These are phyloP conservation scores for Elmis aenea DNA, from an alignment of 2,888 invertebrate genomes.

Conservation along the genomic window DNA sequence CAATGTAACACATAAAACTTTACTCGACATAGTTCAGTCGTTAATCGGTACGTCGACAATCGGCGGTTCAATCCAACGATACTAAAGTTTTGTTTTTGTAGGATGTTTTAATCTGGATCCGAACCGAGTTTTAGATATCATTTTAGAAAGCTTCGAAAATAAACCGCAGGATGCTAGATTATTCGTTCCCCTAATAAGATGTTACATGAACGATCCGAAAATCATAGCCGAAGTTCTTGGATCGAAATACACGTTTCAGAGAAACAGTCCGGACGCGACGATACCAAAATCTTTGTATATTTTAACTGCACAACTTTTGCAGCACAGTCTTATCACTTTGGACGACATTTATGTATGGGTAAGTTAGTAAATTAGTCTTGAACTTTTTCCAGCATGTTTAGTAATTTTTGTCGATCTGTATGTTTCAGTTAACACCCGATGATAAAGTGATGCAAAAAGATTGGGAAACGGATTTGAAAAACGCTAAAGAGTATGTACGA, in stretches of 20 bases:
- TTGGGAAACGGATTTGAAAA: constrained; percentile 75
- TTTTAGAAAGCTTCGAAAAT: constrained; percentile 94
- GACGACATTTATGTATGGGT: constrained; percentile 91
- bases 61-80: constrained; percentile 1
- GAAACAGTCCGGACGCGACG: constrained; percentile 58
- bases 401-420: neutral
- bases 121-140: constrained; percentile 92
- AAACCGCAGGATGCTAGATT: constrained; percentile 71
- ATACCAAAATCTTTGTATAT: constrained; percentile 83
- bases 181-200: constrained; percentile 80
- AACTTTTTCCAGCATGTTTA: neutral
- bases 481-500: constrained; percentile 82
- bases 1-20: constrained; percentile 59
- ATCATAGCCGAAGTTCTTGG: constrained; percentile 93
- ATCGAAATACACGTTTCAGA: constrained; percentile 76
- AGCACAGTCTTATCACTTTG: constrained; percentile 78
- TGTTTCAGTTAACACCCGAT: constrained; percentile 70
- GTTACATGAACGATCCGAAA: constrained; percentile 82
- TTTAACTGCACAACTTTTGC: constrained; percentile 84
- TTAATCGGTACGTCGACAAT: constrained; percentile 91
- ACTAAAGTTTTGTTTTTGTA: constrained; percentile 44
- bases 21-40: constrained; percentile 87
- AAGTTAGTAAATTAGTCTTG: constrained; percentile 35
- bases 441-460: constrained; percentile 76
- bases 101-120: constrained; percentile 99